These are phyloP conservation scores for Eueides isabella DNA, from an alignment of 1,140 invertebrate genomes.

Conservation along the genomic window DNA sequence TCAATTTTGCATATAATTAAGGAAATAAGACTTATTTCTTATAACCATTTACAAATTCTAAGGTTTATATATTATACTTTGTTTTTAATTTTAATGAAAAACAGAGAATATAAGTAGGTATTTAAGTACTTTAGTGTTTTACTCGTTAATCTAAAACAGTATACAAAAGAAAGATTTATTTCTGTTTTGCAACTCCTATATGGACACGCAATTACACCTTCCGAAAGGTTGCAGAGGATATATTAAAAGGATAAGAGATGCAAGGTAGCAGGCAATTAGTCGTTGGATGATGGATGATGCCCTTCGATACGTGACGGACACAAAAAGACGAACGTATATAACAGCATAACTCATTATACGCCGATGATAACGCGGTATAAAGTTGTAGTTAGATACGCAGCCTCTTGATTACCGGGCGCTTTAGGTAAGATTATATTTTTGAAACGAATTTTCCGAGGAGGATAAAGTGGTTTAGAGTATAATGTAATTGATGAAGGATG, in stretches of 20 bases:
- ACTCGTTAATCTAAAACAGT: slow-evolving; percentile 40
- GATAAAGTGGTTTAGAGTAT: slow-evolving; percentile 7
- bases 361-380: slow-evolving; percentile 72
- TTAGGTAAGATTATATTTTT: slow-evolving; percentile 53
- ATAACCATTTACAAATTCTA: too few species aligned
- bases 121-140: too few species aligned
- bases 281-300: slow-evolving; percentile 75
- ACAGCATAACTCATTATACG: slow-evolving; percentile 75
- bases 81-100: too few species aligned
- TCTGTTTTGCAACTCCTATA: slow-evolving; percentile 29
- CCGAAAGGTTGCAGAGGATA: slow-evolving; percentile 62
- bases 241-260: slow-evolving; percentile 76
- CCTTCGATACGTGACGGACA: slow-evolving; percentile 65
- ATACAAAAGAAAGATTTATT: slow-evolving; percentile 13
- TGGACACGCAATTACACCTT: slow-evolving; percentile 45
- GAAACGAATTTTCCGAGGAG: slow-evolving; percentile 29
- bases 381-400: slow-evolving; percentile 72
- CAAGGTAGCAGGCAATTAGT: slow-evolving; percentile 79
- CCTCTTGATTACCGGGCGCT: slow-evolving; percentile 59
- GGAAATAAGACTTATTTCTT: too few species aligned
- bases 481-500: background rate
- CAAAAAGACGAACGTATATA: slow-evolving; percentile 65
- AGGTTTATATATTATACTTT: too few species aligned
- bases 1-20: too few species aligned
- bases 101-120: too few species aligned